These are phyloP conservation scores for Climacteris rufus DNA, from an alignment of 2,113 vertebrate genomes.

Conservation along the genomic window DNA sequence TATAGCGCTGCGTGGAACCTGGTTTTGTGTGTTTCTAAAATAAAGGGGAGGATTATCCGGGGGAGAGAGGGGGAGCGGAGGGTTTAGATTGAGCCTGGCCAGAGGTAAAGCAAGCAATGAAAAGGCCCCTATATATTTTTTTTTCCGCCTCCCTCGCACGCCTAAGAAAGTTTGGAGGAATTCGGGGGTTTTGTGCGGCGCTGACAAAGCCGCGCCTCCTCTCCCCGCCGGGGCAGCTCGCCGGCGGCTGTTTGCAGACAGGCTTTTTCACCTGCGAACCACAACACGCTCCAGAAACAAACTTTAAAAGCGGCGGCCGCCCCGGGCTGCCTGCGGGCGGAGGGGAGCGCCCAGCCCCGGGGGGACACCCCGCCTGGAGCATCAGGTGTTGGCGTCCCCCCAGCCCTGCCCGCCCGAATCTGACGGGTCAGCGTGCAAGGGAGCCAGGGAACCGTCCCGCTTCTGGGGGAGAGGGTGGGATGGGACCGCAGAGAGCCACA, in stretches of 20 bases:
- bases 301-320: conserved; percentile 19
- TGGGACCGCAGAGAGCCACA: not conserved
- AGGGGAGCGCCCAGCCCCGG: not conserved
- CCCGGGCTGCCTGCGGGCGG: not conserved
- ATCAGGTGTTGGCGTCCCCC: not conserved
- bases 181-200: conserved; percentile 78
- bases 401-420: not conserved
- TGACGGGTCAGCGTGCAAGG: not conserved
- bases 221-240: conserved; percentile 71
- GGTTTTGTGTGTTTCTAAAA: conserved; percentile 90
- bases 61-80: conserved; percentile 67
- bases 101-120: conserved; percentile 85
- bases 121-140: conserved; percentile 77
- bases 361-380: not conserved
- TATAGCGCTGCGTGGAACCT: conserved; percentile 96
- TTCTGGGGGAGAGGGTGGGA: not conserved
- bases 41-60: conserved; percentile 91
- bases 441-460: not conserved
- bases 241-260: conserved; percentile 85
- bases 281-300: conserved; percentile 76
- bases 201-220: conserved; percentile 78
- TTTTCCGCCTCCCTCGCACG: not conserved
- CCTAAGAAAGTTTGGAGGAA: conserved; percentile 89
- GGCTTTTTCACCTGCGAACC: conserved; percentile 85
- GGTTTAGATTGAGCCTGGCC: conserved; percentile 83